Conservation (phyloP, 2,888 invertebrate species). For the Pseudolycoriella hygida region DNA sequence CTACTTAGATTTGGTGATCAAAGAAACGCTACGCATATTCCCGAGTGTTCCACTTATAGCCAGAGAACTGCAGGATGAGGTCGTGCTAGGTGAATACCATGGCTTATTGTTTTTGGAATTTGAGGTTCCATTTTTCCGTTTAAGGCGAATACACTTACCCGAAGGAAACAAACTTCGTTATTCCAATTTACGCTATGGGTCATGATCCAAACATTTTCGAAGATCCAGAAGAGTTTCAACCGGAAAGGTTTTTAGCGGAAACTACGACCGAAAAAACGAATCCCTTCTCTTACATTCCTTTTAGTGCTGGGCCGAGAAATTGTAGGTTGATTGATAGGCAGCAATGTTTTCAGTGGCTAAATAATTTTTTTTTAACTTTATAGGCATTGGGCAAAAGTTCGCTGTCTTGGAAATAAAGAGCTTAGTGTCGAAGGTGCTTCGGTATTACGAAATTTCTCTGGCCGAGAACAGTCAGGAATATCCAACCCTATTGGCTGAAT, state of each 20-base stretch:
- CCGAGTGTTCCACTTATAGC: slow-evolving; percentile 22
- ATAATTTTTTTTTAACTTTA: too few species aligned
- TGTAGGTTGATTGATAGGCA: slow-evolving; percentile 12
- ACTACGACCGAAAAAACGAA: slow-evolving; percentile 19
- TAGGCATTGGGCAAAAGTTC: slow-evolving; percentile 22
- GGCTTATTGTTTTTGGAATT: too few species aligned
- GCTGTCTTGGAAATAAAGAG: slow-evolving; percentile 27
- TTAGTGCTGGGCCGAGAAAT: slow-evolving; percentile 27
- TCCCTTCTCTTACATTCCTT: slow-evolving; percentile 27
- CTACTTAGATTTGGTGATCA: slow-evolving; percentile 26
- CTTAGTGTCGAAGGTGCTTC: slow-evolving; percentile 21
- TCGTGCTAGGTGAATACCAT: slow-evolving; percentile 21
- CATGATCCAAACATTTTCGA: slow-evolving; percentile 20
- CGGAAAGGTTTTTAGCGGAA: neutral
- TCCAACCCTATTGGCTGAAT: slow-evolving; percentile 21
- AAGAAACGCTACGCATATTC: slow-evolving; percentile 24
- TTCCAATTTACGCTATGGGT: slow-evolving; percentile 7
- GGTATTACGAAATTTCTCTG: slow-evolving; percentile 17
- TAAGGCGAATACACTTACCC: slow-evolving; percentile 1
- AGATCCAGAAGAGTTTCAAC: slow-evolving; percentile 20
- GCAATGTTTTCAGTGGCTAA: too few species aligned
- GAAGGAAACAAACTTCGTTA: slow-evolving; percentile 4
- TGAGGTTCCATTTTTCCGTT: too few species aligned
- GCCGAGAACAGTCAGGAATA: slow-evolving; percentile 16
- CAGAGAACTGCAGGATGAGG: slow-evolving; percentile 19